These are phyloP conservation scores for Coreius guichenoti DNA, from an alignment of 2,797 vertebrate species.

Conservation along the genomic window DNA sequence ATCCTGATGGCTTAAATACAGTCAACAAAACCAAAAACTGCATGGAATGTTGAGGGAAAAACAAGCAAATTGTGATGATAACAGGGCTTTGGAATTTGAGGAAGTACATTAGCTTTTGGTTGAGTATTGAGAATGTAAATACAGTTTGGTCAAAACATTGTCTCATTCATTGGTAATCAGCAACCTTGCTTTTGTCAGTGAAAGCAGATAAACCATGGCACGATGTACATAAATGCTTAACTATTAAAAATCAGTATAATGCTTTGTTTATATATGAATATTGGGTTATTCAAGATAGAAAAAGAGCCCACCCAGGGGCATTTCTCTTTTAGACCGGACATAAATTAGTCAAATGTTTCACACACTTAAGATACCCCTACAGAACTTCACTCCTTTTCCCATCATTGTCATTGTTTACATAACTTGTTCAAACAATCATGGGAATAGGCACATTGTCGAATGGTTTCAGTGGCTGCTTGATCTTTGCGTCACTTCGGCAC, in stretches of 20 bases:
- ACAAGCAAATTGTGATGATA: conserved; percentile 32
- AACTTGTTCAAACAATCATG: conserved; percentile 53
- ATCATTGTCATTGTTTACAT: conserved; percentile 56
- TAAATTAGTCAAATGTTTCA: conserved; percentile 41
- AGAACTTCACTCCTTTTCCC: conserved; percentile 54
- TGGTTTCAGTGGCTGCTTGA: conserved; percentile 45
- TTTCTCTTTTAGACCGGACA: conserved; percentile 16
- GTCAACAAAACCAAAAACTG: conserved; percentile 26
- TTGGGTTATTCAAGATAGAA: background rate
- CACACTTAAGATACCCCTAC: conserved; percentile 35
- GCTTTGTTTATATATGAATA: background rate
- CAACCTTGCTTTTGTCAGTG: background rate
- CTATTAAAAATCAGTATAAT: background rate
- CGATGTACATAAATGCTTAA: background rate
- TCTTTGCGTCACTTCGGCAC: conserved; percentile 43
- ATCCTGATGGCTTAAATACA: background rate
- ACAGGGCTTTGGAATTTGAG: conserved; percentile 27
- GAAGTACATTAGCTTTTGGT: conserved; percentile 43
- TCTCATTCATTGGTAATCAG: background rate
- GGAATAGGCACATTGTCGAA: conserved; percentile 42
- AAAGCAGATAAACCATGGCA: background rate
- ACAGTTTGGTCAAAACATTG: background rate
- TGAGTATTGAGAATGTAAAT: background rate
- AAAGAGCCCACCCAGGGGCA: background rate
- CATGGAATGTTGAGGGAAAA: conserved; percentile 41